A percentile compares a stretch with the other conserved stretches of the same genome.
Evolutionary conservation across 2,888 invertebrate genomes (phyloP).

Genomic region (Noctua pronuba): DNA sequence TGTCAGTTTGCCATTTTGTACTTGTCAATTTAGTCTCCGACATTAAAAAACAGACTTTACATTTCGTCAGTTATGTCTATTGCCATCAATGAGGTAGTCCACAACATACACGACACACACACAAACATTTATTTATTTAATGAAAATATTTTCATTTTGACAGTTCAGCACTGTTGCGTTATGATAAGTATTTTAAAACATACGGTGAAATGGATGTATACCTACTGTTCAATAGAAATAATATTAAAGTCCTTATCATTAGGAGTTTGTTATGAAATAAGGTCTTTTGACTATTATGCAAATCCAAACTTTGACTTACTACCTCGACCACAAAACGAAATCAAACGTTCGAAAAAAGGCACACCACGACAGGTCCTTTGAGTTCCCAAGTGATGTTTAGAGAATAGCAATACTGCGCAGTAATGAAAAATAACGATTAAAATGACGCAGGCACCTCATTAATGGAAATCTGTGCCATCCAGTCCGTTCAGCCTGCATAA

Average conservation of each 20-base stretch:
- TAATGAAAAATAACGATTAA: conserved; percentile 18
- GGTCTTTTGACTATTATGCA: not conserved
- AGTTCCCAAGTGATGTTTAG: not conserved
- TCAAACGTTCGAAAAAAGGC: not conserved
- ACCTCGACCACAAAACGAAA: not conserved
- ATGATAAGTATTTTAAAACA: too few species aligned
- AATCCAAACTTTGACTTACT: not conserved
- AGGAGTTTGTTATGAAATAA: not conserved
- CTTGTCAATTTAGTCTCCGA: too few species aligned
- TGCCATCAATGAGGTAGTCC: too few species aligned
- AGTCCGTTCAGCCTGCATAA: conserved; percentile 11
- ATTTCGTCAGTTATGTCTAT: too few species aligned
- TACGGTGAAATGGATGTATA: too few species aligned
- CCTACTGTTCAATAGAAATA: too few species aligned
- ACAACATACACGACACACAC: too few species aligned
- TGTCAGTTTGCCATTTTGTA: too few species aligned
- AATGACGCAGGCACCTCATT: conserved; percentile 15
- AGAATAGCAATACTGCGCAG: conserved; percentile 5
- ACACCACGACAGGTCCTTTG: not conserved
- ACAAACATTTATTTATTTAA: too few species aligned
- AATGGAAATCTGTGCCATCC: conserved; percentile 25
- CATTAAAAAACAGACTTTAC: too few species aligned
- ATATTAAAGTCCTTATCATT: not conserved
- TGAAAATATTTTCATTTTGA: too few species aligned
- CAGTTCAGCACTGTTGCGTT: too few species aligned